These are phyloP conservation scores for Lordiphosa stackelbergi DNA, from an alignment of 1,140 invertebrate genomes.

Conservation along the genomic window DNA sequence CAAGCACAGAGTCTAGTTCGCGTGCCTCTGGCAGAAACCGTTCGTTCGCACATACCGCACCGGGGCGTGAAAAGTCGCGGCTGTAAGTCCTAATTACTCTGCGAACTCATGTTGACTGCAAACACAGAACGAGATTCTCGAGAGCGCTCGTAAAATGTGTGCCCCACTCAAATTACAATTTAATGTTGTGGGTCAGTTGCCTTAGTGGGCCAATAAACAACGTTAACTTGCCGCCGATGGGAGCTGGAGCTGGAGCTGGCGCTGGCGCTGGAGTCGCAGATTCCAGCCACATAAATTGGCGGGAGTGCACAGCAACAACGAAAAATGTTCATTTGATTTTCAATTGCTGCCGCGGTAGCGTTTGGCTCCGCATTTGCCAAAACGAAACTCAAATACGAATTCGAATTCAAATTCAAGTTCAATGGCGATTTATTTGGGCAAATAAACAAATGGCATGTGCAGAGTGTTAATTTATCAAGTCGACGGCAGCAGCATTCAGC, in stretches of 20 bases:
- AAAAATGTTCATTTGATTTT: conserved; percentile 58
- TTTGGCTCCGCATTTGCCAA: conserved; percentile 49
- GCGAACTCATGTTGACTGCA: conserved; percentile 34
- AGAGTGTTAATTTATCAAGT: conserved; percentile 72
- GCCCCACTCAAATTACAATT: conserved; percentile 74
- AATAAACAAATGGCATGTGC: conserved; percentile 74
- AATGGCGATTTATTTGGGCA: conserved; percentile 66
- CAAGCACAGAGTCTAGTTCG: conserved; percentile 31
- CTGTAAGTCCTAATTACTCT: conserved; percentile 62
- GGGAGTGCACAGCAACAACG: conserved; percentile 34
- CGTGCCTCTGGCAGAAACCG: conserved; percentile 40
- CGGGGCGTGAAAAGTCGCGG: conserved; percentile 59
- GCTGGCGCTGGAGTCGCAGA: conserved; percentile 23
- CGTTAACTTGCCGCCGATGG: conserved; percentile 42
- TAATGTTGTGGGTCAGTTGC: conserved; percentile 72
- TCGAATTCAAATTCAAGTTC: conserved; percentile 43
- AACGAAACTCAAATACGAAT: conserved; percentile 43
- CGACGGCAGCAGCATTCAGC: conserved; percentile 47
- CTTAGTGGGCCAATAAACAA: conserved; percentile 70
- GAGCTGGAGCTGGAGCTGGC: conserved; percentile 1
- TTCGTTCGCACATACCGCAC: conserved; percentile 34
- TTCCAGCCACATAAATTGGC: conserved; percentile 59
- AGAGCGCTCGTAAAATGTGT: conserved; percentile 53
- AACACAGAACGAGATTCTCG: conserved; percentile 41
- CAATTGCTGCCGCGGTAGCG: conserved; percentile 56